Evolutionary conservation across 2,113 vertebrate genomes (phyloP).

Genomic region (Perca fluviatilis): DNA sequence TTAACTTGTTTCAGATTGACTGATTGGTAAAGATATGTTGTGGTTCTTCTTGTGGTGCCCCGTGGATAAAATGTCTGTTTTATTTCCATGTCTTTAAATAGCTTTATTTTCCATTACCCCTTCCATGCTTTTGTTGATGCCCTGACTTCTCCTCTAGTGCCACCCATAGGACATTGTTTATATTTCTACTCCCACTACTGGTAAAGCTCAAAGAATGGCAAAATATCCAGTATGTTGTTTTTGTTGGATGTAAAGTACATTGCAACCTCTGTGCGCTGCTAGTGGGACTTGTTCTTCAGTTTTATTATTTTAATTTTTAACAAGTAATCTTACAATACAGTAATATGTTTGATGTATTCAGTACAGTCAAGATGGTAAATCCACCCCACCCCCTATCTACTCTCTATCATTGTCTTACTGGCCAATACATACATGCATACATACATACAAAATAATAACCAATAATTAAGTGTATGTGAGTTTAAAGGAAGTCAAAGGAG

Average conservation of each 20-base stretch:
- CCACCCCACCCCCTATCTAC: no score
- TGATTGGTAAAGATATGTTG: neutral
- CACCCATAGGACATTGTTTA: constrained; percentile 24
- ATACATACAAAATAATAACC: no score
- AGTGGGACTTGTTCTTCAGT: neutral
- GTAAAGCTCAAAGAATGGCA: neutral
- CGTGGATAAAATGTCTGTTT: neutral
- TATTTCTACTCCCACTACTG: neutral
- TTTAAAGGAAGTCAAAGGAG: no score
- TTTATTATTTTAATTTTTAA: no score
- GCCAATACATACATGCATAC: no score
- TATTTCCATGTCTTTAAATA: neutral
- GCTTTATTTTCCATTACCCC: neutral
- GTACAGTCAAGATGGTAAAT: no score
- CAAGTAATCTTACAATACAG: no score
- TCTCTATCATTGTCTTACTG: no score
- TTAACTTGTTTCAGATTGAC: neutral
- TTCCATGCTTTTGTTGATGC: constrained; percentile 7
- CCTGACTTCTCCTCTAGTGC: constrained; percentile 26
- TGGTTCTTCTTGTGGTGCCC: neutral
- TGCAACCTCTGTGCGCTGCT: neutral
- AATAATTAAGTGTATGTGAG: no score
- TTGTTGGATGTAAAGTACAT: neutral
- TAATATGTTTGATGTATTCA: no score
- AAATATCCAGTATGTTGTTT: neutral